Evolutionary conservation across 2,888 invertebrate species (phyloP).

Genomic region (Merodon equestris): DNA sequence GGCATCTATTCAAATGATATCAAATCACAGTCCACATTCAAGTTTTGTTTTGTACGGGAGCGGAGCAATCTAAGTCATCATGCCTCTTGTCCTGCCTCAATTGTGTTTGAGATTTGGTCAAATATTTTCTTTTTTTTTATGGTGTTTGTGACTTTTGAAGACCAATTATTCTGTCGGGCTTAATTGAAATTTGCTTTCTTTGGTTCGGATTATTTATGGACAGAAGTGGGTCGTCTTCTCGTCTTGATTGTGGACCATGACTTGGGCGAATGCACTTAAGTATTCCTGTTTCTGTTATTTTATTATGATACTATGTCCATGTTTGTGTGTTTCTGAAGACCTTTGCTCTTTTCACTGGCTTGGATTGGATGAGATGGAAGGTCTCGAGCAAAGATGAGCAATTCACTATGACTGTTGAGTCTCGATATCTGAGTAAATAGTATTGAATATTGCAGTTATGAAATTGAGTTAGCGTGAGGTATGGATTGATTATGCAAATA

Average conservation of each 20-base stretch:
- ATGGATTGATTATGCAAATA: too few species aligned
- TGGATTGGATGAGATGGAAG: constrained; percentile 8
- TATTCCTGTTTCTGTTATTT: not conserved
- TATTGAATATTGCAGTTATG: too few species aligned
- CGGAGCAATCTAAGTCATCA: constrained; percentile 35
- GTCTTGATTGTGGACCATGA: constrained; percentile 35
- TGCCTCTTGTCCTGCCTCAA: constrained; percentile 26
- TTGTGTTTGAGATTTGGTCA: not conserved
- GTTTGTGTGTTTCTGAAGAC: constrained; percentile 36
- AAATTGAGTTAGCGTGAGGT: too few species aligned
- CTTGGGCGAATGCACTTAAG: constrained; percentile 18
- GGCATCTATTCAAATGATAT: constrained; percentile 61
- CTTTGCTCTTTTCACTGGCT: constrained; percentile 54
- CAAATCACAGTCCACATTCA: constrained; percentile 40
- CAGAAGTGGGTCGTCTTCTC: constrained; percentile 53
- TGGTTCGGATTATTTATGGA: constrained; percentile 42
- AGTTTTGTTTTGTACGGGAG: constrained; percentile 11
- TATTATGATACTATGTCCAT: not conserved
- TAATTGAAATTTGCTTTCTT: constrained; percentile 59
- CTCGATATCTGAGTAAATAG: too few species aligned
- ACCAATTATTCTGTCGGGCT: constrained; percentile 63
- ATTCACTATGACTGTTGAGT: constrained; percentile 20
- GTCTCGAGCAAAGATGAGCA: constrained; percentile 15
- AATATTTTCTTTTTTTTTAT: constrained; percentile 29
- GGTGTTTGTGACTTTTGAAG: constrained; percentile 53